Evolutionary conservation across 2,888 invertebrate genomes (phyloP), one percentile per base, ranked within the genome.

Genomic region (Salpingus planirostris): DNA sequence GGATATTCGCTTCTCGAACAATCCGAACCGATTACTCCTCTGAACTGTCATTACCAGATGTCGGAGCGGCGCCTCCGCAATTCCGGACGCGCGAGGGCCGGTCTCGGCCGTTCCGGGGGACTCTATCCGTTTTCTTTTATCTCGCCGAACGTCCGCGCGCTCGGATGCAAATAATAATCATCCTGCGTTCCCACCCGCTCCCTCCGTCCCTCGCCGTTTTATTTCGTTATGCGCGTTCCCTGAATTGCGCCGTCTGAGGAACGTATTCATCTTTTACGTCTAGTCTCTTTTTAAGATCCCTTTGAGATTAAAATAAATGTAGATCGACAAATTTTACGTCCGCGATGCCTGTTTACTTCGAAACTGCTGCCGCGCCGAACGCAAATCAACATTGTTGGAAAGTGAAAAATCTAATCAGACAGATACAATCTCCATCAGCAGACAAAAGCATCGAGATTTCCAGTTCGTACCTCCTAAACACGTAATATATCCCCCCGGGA

Each of bases 41-140:
- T 47, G 46, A 55, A 52, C 56, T 58, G 58, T 59, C 59, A 57
- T 55, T 55, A 49, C 54, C 59, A 59, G 57, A 57, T 55, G 56
- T 50, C 51, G 38, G 35, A 34, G 23, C 34, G 38, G 36, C 36
- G 30, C 36, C 36, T 40, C 35, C 34, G 24, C 34, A 31, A 35
- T 31, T 34, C 33, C 27, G 27, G 24, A 21, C 32, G 22, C 30
- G 24, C 13, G 13, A 8, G 21, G 15, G 18, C 27, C 12, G 23
- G 7, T 21, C 25, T 11, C 15, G 22, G 11, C 12, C 24, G 14
- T 29, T 29, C 33, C 14, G 21, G 29, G 21, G 25, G 27, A 24
- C 30, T 27, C 31, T 32, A 29, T 37, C 29, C 26, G 29, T 31
- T 27, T 36, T 31, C 28, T 28, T 36, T 36, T 31, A 36, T 31